Conservation (phyloP, 2,797 vertebrate genomes). For the Tangara arthus region DNA sequence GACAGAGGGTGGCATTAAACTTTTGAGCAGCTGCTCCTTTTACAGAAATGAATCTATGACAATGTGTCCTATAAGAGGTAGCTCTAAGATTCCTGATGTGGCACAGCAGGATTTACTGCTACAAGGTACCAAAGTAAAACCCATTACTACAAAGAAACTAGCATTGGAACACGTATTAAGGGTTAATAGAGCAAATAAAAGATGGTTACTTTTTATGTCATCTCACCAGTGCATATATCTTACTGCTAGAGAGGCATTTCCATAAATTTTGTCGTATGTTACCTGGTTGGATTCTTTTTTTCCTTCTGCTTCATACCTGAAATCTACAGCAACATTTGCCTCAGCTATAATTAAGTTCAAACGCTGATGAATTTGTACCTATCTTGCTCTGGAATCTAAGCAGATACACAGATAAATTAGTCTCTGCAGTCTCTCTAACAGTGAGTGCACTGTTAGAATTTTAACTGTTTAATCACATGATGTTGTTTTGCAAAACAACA, state of each 20-base stretch:
- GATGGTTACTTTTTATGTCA: neutral
- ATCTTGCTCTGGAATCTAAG: neutral
- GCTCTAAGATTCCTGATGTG: neutral
- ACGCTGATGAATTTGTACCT: neutral
- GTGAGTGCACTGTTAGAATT: neutral
- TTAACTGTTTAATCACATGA: neutral
- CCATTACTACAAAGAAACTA: neutral
- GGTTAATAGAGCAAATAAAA: neutral
- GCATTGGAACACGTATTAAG: neutral
- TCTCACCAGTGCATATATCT: neutral
- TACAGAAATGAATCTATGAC: neutral
- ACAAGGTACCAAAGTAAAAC: neutral
- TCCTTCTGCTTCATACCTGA: neutral
- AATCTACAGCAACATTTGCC: neutral
- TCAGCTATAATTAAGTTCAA: neutral
- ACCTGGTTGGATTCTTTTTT: neutral
- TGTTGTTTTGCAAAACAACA: neutral
- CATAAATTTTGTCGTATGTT: neutral
- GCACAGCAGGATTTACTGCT: neutral
- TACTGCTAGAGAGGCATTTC: neutral
- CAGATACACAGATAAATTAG: neutral
- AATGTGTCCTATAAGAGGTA: neutral
- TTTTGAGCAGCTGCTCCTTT: constrained; percentile 13
- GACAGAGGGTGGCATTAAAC: neutral
- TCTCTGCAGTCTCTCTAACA: too few species aligned